These are phyloP conservation scores for Sthenelais limicola DNA, from an alignment of 2,888 invertebrate species.

Conservation along the genomic window DNA sequence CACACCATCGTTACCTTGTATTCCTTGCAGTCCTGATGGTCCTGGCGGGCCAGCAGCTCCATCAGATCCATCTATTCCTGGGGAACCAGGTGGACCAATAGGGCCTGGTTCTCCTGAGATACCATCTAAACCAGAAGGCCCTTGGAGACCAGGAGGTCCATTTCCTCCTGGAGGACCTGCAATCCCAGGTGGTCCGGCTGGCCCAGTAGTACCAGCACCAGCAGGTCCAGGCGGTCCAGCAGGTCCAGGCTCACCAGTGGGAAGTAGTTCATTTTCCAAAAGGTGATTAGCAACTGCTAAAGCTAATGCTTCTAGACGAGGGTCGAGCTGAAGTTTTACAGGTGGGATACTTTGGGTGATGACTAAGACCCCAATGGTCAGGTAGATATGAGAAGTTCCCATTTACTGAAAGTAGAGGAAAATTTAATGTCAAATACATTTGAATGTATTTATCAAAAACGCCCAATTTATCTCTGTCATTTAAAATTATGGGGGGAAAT, in stretches of 20 bases:
- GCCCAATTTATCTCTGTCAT: too few species aligned
- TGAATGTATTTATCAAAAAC: too few species aligned
- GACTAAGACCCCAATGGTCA: too few species aligned
- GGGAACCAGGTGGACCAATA: constrained; percentile 42
- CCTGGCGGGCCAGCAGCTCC: constrained; percentile 41
- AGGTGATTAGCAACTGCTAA: too few species aligned
- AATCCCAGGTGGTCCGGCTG: constrained; percentile 39
- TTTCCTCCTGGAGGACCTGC: constrained; percentile 46
- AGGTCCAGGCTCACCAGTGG: constrained; percentile 41
- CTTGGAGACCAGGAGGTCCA: constrained; percentile 45
- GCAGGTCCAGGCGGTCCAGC: constrained; percentile 32
- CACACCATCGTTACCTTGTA: constrained; percentile 35
- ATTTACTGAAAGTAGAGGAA: too few species aligned
- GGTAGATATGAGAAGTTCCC: too few species aligned
- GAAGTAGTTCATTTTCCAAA: too few species aligned
- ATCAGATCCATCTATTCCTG: constrained; percentile 32
- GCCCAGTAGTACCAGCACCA: constrained; percentile 37
- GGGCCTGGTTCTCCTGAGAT: constrained; percentile 41
- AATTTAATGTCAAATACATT: too few species aligned
- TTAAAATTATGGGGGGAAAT: too few species aligned
- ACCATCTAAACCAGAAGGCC: constrained; percentile 43
- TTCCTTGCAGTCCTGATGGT: constrained; percentile 19
- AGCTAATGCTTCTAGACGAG: too few species aligned
- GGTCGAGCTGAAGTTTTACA: too few species aligned
- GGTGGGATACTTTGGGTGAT: too few species aligned